phyloP scores from a whole-genome alignment of 1,140 invertebrate genomes.

The Nasonia vitripennis region DNA sequence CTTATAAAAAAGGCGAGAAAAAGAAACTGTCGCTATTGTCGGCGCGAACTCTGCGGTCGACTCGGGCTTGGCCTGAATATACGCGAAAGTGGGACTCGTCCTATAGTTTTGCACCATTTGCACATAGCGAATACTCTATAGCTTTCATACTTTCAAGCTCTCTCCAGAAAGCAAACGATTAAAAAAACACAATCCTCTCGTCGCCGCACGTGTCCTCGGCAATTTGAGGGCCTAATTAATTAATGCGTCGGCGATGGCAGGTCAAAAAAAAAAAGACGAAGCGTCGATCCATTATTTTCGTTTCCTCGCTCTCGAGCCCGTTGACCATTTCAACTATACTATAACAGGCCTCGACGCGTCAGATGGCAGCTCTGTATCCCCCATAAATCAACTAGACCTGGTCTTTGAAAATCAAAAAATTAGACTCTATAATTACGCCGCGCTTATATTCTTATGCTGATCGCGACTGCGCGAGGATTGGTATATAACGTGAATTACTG shows the following conservation, averaged over 20 bases:
- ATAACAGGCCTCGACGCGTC: not conserved
- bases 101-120: too few relatives aligned
- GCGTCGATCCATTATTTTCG: not conserved
- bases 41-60: too few relatives aligned
- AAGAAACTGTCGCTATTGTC: too few relatives aligned
- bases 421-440: not conserved
- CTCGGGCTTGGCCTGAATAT: too few relatives aligned
- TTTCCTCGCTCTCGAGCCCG: not conserved
- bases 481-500: too few relatives aligned
- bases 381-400: not conserved
- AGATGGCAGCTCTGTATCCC: not conserved
- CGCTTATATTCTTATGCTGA: not conserved
- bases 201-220: not conserved
- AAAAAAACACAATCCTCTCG: too few relatives aligned
- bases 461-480: too few relatives aligned
- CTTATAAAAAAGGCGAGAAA: too few relatives aligned
- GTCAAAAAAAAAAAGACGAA: not conserved
- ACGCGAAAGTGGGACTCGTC: too few relatives aligned
- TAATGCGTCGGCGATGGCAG: not conserved
- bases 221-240: not conserved
- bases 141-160: too few relatives aligned
- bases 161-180: not conserved
- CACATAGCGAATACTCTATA: too few relatives aligned
- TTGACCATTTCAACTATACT: not conserved
- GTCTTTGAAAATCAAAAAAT: constrained; percentile 5